Percentiles rank a stretch among this genome's conserved stretches.
Conservation (phyloP, 2,113 vertebrate species). For the Cephalopholis sonnerati region DNA sequence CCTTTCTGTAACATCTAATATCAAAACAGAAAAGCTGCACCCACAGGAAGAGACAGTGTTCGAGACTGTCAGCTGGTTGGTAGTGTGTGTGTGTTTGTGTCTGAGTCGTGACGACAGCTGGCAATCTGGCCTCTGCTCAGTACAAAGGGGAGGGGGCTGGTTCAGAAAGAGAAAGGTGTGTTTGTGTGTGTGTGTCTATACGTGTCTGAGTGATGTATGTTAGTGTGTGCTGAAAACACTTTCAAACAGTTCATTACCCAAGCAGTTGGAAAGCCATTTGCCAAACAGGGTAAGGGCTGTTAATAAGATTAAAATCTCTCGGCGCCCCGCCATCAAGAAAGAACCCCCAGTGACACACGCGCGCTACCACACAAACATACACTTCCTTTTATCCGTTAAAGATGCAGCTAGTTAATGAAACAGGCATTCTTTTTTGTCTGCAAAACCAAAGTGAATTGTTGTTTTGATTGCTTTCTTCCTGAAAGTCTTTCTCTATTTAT, state of each 20-base stretch:
- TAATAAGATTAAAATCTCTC: constrained; percentile 84
- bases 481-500: constrained; percentile 23
- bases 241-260: constrained; percentile 83
- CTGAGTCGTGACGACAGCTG: constrained; percentile 46
- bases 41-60: background rate
- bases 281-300: constrained; percentile 73
- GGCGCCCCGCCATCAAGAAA: constrained; percentile 63
- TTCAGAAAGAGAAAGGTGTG: constrained; percentile 31
- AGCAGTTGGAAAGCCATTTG: constrained; percentile 82
- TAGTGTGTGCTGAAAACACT: constrained; percentile 60
- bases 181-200: constrained; percentile 16
- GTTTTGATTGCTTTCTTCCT: constrained; percentile 43
- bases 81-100: constrained; percentile 16
- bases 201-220: constrained; percentile 60
- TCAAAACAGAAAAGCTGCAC: constrained; percentile 21
- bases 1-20: constrained; percentile 22
- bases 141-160: constrained; percentile 29
- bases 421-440: constrained; percentile 1
- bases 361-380: constrained; percentile 20
- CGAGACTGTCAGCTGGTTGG: constrained; percentile 32
- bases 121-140: constrained; percentile 51
- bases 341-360: constrained; percentile 46
- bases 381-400: constrained; percentile 26
- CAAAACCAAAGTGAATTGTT: constrained; percentile 49
- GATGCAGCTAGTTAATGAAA: constrained; percentile 58